Evolutionary conservation across 2,113 vertebrate species (phyloP).

Genomic region (Seriola quinqueradiata): DNA sequence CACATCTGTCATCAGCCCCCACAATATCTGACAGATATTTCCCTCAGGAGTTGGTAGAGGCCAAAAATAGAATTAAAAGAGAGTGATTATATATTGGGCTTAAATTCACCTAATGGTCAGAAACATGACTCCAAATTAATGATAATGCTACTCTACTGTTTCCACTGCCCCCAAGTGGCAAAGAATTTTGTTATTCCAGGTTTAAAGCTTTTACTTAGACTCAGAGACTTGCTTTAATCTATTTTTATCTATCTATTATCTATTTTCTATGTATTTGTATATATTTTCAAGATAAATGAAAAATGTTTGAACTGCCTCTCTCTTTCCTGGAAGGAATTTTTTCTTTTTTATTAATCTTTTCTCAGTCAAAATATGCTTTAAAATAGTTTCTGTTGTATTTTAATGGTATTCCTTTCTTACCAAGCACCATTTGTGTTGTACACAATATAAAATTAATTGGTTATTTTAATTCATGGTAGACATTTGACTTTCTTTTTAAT

Average conservation of each 20-base stretch:
- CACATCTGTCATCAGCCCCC: not conserved
- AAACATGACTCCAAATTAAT: not conserved
- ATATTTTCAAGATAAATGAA: not conserved
- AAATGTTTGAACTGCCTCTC: too few species aligned
- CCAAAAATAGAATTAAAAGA: not conserved
- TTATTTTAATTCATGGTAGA: not conserved
- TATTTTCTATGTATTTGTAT: not conserved
- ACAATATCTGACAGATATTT: not conserved
- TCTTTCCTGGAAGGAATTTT: not conserved
- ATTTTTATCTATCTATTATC: not conserved
- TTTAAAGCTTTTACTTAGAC: not conserved
- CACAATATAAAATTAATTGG: not conserved
- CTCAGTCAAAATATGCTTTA: not conserved
- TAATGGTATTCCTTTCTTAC: not conserved
- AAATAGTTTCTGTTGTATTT: slow-evolving; percentile 23
- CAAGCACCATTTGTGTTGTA: not conserved
- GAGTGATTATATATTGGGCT: not conserved
- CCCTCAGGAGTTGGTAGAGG: not conserved
- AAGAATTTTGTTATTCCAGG: not conserved
- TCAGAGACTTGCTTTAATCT: not conserved
- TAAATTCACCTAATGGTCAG: not conserved
- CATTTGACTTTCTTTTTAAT: not conserved
- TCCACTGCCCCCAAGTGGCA: not conserved
- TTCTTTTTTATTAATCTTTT: not conserved
- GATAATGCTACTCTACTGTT: not conserved